A percentile compares a stretch with the other conserved stretches of the same genome.
These are phyloP conservation scores for Oxyteleia sp. DNA, from an alignment of 2,888 invertebrate species.

Conservation along the genomic window DNA sequence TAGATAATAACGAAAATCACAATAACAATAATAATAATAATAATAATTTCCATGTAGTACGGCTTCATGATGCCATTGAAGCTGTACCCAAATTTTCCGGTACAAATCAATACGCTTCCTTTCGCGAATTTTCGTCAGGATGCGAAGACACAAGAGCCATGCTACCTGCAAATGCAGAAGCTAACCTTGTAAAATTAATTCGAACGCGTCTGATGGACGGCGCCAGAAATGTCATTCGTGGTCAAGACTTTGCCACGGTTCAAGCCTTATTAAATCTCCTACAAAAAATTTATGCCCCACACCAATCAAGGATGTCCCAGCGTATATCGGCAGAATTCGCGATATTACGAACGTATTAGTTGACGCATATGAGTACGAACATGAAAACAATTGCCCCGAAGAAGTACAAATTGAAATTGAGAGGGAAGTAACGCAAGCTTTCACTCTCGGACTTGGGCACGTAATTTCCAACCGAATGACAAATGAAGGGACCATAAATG, in stretches of 20 bases:
- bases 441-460: not conserved
- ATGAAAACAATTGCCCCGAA: not conserved
- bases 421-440: not conserved
- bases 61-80: constrained; percentile 12
- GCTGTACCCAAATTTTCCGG: no score
- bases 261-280: no score
- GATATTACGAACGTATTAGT: not conserved
- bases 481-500: not conserved
- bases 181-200: constrained; percentile 9
- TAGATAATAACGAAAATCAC: no score
- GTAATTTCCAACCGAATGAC: not conserved
- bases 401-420: not conserved
- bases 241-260: not conserved
- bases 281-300: no score
- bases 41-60: no score
- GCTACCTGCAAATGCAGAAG: constrained; percentile 17
- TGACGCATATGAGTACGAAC: not conserved
- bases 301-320: not conserved
- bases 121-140: constrained; percentile 10
- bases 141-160: constrained; percentile 15
- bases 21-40: no score
- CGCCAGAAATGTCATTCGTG: not conserved
- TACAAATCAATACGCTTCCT: not conserved
- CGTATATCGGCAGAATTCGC: not conserved
- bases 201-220: not conserved